Conservation (phyloP, 2,113 vertebrate genomes). For the Felis catus region F.catus_Fca126_mat1.0 CM031413.1:120942001-120942500, state of each 20-base stretch:
- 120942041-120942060: no score
- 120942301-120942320: not conserved
- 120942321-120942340: not conserved
- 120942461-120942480: not conserved
- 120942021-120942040: not conserved
- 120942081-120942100: fast-evolving
- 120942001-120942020: not conserved
- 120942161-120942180: not conserved
- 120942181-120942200: not conserved
- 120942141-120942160: not conserved
- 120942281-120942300: not conserved
- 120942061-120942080: not conserved
- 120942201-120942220: not conserved
- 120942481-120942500: not conserved
- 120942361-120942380: not conserved
- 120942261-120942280: not conserved
- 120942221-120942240: not conserved
- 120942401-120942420: not conserved
- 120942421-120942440: not conserved
- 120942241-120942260: not conserved
- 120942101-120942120: not conserved
- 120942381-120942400: not conserved
- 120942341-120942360: not conserved
- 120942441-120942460: not conserved
- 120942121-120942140: not conserved